Evolutionary conservation across 2,888 invertebrate genomes (phyloP), one percentile per base, ranked within the genome.

Genomic region (Heliconius aoede): DNA sequence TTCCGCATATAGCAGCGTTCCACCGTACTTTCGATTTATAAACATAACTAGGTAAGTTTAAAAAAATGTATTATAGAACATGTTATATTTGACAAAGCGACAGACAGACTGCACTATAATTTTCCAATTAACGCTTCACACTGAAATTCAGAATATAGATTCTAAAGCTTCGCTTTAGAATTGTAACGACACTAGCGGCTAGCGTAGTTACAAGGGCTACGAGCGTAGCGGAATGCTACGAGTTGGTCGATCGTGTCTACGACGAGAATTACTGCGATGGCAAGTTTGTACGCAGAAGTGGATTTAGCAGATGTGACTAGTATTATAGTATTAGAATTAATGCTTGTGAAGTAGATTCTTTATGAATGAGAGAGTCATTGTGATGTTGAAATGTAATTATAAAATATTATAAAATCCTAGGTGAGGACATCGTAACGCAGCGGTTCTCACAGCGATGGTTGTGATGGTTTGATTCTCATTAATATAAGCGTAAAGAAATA

Each of bases 241-340:
- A 69, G 51, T 30, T 55, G 68, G 51, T 51, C 46, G 46, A 28
- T 28, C 46, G 28, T 30, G 28, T 46, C 68, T 51, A 28, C 18
- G 68, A 51, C 30, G 51, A 24, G 46, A 64, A 69, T 51, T 69
- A 51, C 68, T 51, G 30, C 68, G 51, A 51, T n/a, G 30, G 68
- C 51, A 51, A 36, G 30, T 69, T 55, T 69, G 51, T 30, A 64
- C 30, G 28, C 21, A 69, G 68, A 51, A 69, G 11, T 28, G 9
- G 51, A 55, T 69, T 69, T 51, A 51, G 30, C 51, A 69, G 51
- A 69, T 55, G 68, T 51, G 28, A 68, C 68, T 7, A 40, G 36
- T 46, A 40, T 28, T 68, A 32, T 32, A 32, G 28, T 64, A 30
- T 64, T 64, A 64, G 18, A 62, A 55, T 4, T 55, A 55, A 55